Conservation (phyloP, 2,113 vertebrate genomes). For the Buteo buteo region DNA sequence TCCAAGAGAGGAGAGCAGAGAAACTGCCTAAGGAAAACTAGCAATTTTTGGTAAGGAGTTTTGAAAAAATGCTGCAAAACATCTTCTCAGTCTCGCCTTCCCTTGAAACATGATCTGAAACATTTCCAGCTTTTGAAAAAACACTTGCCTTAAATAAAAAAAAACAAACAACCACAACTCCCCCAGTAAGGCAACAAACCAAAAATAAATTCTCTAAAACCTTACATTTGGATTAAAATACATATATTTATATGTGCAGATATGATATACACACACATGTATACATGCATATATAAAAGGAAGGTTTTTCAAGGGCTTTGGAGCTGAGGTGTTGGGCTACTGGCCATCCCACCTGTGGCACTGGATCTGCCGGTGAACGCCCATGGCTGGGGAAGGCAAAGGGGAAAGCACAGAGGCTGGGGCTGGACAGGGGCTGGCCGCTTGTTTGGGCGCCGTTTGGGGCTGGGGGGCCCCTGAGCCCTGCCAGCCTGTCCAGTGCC, state of each 20-base stretch:
- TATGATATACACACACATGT: rapidly evolving
- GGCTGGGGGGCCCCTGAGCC: background rate
- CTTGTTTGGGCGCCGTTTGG: rapidly evolving
- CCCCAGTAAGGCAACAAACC: background rate
- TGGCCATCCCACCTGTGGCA: rapidly evolving
- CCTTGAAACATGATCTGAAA: background rate
- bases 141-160: background rate
- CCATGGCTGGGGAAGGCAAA: background rate
- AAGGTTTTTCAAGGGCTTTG: background rate
- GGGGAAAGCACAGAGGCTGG: no score
- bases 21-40: background rate
- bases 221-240: background rate
- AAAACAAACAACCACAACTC: background rate
- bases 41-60: background rate
- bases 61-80: background rate
- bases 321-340: rapidly evolving
- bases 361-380: rapidly evolving
- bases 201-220: background rate
- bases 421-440: background rate
- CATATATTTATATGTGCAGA: background rate
- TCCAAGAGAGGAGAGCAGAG: background rate
- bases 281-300: rapidly evolving
- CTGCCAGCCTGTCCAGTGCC: background rate
- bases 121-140: background rate
- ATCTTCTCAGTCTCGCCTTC: background rate